Conservation (phyloP, 2,797 vertebrate species). For the Sylvilagus floridanus region DNA sequence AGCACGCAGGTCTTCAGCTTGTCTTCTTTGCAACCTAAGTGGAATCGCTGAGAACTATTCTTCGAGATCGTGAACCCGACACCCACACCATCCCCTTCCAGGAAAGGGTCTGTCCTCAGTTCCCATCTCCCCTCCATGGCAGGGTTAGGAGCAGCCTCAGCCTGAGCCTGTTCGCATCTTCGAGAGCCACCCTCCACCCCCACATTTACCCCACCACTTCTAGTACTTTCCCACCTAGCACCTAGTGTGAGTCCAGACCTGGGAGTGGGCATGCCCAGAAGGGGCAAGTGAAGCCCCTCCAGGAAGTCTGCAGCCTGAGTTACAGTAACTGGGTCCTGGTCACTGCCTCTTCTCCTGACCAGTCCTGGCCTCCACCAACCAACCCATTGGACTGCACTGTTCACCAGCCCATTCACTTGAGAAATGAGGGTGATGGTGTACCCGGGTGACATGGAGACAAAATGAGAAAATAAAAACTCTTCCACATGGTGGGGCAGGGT, state of each 20-base stretch:
- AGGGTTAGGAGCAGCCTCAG: background rate
- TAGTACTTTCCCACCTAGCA: background rate
- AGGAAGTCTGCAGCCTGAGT: background rate
- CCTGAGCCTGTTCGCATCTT: background rate
- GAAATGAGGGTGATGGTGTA: background rate
- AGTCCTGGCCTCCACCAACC: background rate
- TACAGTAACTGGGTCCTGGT: background rate
- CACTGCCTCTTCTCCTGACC: background rate
- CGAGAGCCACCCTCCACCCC: background rate
- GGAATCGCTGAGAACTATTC: background rate
- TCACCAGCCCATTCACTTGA: background rate
- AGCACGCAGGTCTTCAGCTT: background rate
- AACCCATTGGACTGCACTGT: background rate
- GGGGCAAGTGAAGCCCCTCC: background rate
- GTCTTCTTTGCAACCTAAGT: background rate
- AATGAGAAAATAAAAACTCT: conserved; percentile 36
- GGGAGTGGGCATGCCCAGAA: background rate
- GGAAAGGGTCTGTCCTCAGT: background rate
- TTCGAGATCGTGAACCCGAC: background rate
- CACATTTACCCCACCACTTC: background rate
- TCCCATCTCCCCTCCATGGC: background rate
- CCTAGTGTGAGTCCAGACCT: background rate
- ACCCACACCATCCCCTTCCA: background rate
- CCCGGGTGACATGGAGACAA: background rate
- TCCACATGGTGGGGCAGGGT: background rate